Conservation (phyloP, 2,113 vertebrate species). For the Pterocles orientalis region DNA sequence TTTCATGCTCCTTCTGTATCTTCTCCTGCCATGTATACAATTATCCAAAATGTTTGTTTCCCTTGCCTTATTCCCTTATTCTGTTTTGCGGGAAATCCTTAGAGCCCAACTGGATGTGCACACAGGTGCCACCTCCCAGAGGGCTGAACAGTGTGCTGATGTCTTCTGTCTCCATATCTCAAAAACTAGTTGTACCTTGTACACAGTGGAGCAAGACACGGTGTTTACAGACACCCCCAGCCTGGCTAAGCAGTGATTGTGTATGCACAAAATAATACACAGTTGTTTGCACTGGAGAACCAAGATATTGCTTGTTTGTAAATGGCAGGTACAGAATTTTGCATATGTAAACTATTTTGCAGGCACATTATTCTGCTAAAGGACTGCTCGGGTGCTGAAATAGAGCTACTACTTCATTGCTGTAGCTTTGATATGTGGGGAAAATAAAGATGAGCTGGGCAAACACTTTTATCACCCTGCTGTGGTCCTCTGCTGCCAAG, state of each 20-base stretch:
- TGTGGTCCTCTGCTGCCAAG: not conserved
- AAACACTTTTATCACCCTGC: not conserved
- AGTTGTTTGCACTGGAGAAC: not conserved
- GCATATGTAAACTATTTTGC: not conserved
- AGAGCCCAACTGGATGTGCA: not conserved
- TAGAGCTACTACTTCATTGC: not conserved
- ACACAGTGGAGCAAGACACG: not conserved
- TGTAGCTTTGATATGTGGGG: not conserved
- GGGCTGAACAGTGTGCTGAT: not conserved
- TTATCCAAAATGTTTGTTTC: conserved; percentile 50
- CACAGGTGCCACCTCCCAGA: not conserved
- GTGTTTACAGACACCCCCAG: not conserved
- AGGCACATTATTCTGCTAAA: not conserved
- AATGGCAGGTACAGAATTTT: not conserved
- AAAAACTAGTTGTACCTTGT: not conserved
- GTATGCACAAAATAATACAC: not conserved
- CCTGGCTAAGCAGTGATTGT: not conserved
- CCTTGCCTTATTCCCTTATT: not conserved
- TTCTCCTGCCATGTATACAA: conserved; percentile 4
- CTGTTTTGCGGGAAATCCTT: not conserved
- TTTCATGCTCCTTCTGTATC: conserved; percentile 25
- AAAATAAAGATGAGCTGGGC: not conserved
- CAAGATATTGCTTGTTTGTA: not conserved
- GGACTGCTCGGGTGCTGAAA: not conserved
- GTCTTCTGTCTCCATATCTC: not conserved